Percentiles rank a stretch among this genome's conserved stretches.
These are phyloP conservation scores for Drosophila leontia DNA, from an alignment of 1,140 invertebrate genomes.

Conservation along the genomic window DNA sequence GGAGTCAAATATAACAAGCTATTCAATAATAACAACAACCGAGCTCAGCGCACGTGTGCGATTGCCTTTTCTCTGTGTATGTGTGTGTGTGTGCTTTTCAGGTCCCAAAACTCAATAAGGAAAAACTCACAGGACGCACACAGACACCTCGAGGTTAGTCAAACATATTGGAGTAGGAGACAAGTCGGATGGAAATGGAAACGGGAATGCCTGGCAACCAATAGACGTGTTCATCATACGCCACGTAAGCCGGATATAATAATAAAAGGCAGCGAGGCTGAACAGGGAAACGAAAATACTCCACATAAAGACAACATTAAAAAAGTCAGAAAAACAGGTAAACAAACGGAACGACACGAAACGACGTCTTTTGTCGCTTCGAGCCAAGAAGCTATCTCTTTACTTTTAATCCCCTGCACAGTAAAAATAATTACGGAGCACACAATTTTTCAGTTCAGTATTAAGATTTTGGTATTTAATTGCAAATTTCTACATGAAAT, in stretches of 20 bases:
- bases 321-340: slow-evolving; percentile 61
- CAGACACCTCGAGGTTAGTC: slow-evolving; percentile 32
- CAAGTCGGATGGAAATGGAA: slow-evolving; percentile 2
- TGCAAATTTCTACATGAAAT: background rate
- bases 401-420: slow-evolving; percentile 2
- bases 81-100: slow-evolving; percentile 18
- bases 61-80: slow-evolving; percentile 5
- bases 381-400: slow-evolving; percentile 2
- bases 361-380: slow-evolving; percentile 16
- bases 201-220: slow-evolving; percentile 55
- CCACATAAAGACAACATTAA: slow-evolving; percentile 62
- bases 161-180: slow-evolving; percentile 33
- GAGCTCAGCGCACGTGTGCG: slow-evolving; percentile 11
- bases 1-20: slow-evolving; percentile 58
- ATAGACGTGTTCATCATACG: slow-evolving; percentile 74
- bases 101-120: slow-evolving; percentile 63
- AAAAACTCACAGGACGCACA: slow-evolving; percentile 23
- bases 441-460: too few species aligned
- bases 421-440: background rate
- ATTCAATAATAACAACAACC: slow-evolving; percentile 15
- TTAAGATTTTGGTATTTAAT: background rate
- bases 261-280: slow-evolving; percentile 59
- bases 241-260: slow-evolving; percentile 77
- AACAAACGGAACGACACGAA: slow-evolving; percentile 52
- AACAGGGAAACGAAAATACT: slow-evolving; percentile 29